Base-by-base conservation (phyloP, 2,113 vertebrate species). In the Amia ocellicauda region DNA sequence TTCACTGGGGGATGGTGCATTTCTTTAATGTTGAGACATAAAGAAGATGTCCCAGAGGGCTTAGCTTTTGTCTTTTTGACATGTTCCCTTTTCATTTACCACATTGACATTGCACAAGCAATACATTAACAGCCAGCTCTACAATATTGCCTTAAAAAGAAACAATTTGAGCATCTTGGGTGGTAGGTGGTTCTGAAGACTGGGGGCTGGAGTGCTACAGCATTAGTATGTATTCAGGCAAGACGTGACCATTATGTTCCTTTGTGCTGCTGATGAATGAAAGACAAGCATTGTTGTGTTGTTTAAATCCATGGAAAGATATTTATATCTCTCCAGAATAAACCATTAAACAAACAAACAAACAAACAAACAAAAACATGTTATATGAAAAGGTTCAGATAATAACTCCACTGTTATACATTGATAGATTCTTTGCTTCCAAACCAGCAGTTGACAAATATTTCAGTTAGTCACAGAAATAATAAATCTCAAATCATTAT, bases 21-120 rank as follows among this genome's bases (percentile, higher is more conserved):
- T 54, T 28, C 31, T 42, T 63, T 59, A 16, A 63, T 60, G 42
- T 60, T 20, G 23, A 27, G 41, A 43, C 26, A 45, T 7, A 60
- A 60, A 60, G 31, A 47, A 1, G 40, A 40, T 27, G 1, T 11
- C 43, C 45, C 53, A 7, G 24, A 40, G 27, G 60, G 19, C 52
- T 64, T 51, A 17, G 13, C 28, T 69, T 63, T 63, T 53, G 3
- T 58, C 16, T 54, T 2, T 61, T 7, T 54, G 16, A 64, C 58
- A 71, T 74, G 59, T 65, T 58, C 26, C 45, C 22, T 52, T 56
- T 71, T 40, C 28, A 47, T 77, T 73, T 75, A 53, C 63, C 16
- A 7, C 3, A 57, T 22, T 43, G 29, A 56, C 24, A 73, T 5
- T n/a, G 45, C 10, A 17, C 7, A 47, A 17, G 14, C 45, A 19